Conservation (phyloP, 2,888 invertebrate genomes). For the Lagria hirta region DNA sequence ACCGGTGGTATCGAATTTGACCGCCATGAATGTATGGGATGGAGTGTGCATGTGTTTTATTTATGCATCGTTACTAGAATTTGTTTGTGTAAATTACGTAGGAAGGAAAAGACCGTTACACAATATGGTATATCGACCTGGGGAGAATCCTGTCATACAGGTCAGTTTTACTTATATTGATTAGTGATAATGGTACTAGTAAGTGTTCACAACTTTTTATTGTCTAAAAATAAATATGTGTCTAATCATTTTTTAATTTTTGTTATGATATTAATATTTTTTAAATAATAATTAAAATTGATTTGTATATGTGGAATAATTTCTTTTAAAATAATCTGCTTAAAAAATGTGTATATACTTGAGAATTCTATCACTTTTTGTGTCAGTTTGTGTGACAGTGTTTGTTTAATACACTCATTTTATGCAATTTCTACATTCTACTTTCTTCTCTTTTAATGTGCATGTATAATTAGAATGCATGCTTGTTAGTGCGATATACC, state of each 20-base stretch:
- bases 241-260: too few relatives aligned
- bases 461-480: constrained; percentile 44
- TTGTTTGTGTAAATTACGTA: constrained; percentile 94
- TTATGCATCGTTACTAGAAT: constrained; percentile 90
- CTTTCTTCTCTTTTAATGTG: constrained; percentile 46
- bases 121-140: constrained; percentile 86
- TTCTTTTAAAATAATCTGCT: constrained; percentile 10
- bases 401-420: constrained; percentile 42
- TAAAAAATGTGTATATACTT: constrained; percentile 11
- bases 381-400: constrained; percentile 45
- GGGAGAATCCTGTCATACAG: constrained; percentile 90
- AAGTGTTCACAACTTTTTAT: too few relatives aligned
- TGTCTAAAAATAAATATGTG: too few relatives aligned
- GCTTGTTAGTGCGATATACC: constrained; percentile 35
- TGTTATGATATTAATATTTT: too few relatives aligned
- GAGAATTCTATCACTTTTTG: constrained; percentile 38
- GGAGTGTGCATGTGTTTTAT: constrained; percentile 97
- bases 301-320: constrained; percentile 27
- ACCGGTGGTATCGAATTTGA: constrained; percentile 90
- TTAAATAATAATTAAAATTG: too few relatives aligned
- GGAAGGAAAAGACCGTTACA: constrained; percentile 86
- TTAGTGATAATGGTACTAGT: too few relatives aligned
- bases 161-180: constrained; percentile 65
- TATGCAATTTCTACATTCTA: constrained; percentile 46
- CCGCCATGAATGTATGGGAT: constrained; percentile 97